Evolutionary conservation across 2,797 vertebrate species (phyloP), one percentile per base, ranked within the genome.

Genomic region (Lophius americanus): DNA sequence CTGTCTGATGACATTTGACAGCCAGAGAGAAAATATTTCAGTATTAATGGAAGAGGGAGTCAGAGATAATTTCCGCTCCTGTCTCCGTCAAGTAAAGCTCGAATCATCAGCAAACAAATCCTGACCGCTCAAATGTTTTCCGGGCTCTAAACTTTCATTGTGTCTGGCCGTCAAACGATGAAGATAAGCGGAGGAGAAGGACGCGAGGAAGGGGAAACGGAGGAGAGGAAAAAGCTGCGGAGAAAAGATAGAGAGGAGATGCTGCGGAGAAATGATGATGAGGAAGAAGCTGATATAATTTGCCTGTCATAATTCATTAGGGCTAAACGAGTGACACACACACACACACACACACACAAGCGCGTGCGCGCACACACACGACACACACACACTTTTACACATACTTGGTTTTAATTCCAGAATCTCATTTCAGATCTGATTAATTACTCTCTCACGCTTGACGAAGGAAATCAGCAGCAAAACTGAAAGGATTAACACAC

Each of bases 341-440:
- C 67, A 56, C 46, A 53, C 54, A 38, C 50, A 14, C 44, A 35
- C 55, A 50, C 53, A 44, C 64, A 41, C 58, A 38, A 9, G 44
- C 65, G 57, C 70, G 57, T 39, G 47, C 64, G 51, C 59, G 54
- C 70, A 23, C 39, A 42, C 39, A 32, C 54, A 58, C 58, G 23
- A 47, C 51, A 53, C 51, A 53, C 68, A 42, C 51, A 52, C 55
- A 53, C 69, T 47, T 60, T 50, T 43, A 63, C 60, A 36, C 33
- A 33, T 48, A 43, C 50, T 23, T 68, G 68, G 62, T 76, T 79
- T 91, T 88, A 90, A 89, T 87, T 87, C 75, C 73, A 82, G 87
- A 88, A 90, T 88, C 86, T 88, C 76, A 89, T 86, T 91, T 88
- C 74, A 87, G 81, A 89, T 89, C 86, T 89, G 83, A 85, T 85